Evolutionary conservation across 2,888 invertebrate species (phyloP).

Genomic region (Aphodius sticticus): DNA sequence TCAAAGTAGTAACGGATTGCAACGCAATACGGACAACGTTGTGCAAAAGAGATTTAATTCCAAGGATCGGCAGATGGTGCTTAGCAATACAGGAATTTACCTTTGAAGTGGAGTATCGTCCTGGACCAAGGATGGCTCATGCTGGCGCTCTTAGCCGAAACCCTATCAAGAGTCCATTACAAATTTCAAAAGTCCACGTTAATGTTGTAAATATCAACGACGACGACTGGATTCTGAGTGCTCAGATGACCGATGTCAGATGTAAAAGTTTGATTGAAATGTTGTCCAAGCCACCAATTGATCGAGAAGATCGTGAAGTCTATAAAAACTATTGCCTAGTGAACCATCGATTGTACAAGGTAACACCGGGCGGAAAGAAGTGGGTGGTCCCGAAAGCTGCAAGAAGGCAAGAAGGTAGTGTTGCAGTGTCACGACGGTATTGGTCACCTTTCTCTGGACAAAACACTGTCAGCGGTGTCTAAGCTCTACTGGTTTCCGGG

Average conservation of each 20-base stretch:
- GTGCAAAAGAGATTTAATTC: conserved; percentile 43
- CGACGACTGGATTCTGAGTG: conserved; percentile 41
- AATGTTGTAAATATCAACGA: conserved; percentile 31
- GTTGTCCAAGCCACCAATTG: conserved; percentile 27
- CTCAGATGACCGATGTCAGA: conserved; percentile 41
- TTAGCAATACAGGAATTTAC: conserved; percentile 48
- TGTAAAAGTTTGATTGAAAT: conserved; percentile 35
- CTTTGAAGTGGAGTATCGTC: conserved; percentile 47
- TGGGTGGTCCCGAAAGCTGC: conserved; percentile 30
- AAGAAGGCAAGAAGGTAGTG: conserved; percentile 26
- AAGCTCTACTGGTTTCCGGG: no score
- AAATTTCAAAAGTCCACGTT: neutral
- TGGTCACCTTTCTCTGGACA: conserved; percentile 48
- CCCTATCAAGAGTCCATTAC: conserved; percentile 15
- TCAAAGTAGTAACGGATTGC: conserved; percentile 48
- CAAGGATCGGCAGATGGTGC: conserved; percentile 51
- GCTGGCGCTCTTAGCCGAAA: conserved; percentile 48
- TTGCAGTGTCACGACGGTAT: conserved; percentile 48
- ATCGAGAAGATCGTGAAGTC: conserved; percentile 26
- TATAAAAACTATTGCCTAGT: conserved; percentile 28
- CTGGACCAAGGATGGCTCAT: conserved; percentile 48
- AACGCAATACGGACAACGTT: conserved; percentile 41
- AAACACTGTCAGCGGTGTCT: no score
- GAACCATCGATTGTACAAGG: conserved; percentile 21
- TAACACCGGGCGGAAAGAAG: neutral